Evolutionary conservation across 2,113 vertebrate species (phyloP).

Genomic region (Podarcis cretensis): DNA sequence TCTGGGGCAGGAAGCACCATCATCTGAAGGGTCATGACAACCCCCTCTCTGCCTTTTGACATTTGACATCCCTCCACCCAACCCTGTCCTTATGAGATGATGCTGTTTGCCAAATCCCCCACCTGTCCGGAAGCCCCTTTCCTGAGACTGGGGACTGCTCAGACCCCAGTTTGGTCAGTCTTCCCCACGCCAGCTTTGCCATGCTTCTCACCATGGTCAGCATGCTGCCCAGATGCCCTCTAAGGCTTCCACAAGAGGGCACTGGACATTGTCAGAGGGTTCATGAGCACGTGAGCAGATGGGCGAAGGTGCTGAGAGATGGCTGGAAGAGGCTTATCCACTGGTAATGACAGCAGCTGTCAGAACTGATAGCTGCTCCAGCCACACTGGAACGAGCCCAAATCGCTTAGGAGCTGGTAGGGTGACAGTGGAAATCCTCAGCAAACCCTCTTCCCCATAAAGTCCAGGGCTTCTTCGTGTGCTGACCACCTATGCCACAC

Average conservation of each 20-base stretch:
- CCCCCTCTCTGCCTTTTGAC: too few species aligned
- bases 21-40: too few species aligned
- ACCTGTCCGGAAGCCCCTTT: not conserved
- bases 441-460: not conserved
- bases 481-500: not conserved
- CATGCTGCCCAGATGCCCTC: not conserved
- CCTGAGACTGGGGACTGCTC: not conserved
- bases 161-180: too few species aligned
- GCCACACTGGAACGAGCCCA: not conserved
- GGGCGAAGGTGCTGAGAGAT: not conserved
- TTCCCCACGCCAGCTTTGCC: too few species aligned
- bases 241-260: not conserved
- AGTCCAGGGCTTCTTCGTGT: not conserved
- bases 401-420: not conserved
- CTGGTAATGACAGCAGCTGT: not conserved
- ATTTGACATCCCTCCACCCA: too few species aligned
- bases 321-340: too few species aligned
- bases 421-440: too few species aligned
- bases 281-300: not conserved
- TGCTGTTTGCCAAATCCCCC: too few species aligned
- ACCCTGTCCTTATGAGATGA: too few species aligned
- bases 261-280: not conserved
- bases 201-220: too few species aligned
- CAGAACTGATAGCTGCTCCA: not conserved
- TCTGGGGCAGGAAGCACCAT: too few species aligned